Base-by-base conservation (phyloP, 2,113 vertebrate genomes). In the Lepus timidus region DNA sequence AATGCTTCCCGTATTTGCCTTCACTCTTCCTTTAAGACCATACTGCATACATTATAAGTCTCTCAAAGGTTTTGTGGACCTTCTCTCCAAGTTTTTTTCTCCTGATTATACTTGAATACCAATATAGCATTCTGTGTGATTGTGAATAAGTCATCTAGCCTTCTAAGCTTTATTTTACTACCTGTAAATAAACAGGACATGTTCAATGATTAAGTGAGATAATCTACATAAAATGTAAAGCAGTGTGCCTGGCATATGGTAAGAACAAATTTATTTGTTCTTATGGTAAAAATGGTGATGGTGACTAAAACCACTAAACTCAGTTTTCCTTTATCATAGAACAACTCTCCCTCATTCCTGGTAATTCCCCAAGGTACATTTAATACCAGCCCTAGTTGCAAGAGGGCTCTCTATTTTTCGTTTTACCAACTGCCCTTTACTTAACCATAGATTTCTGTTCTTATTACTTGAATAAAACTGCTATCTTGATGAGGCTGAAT, bases 121-220 rank as follows among this genome's bases (percentile, higher is more conserved):
- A 68, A 67, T 81, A 67, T 29, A 67, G 64, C 44, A 31, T 27
- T 22, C 16, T 71, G 9, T 20, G 12, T 71, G 20, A 93, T 7
- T 83, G n/a, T 89, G 61, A 85, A 68, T 80, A 92, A 52, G 9
- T 91, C 39, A 91, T 33, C 51, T 25, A 82, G 33, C 14, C 2
- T 96, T 70, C 20, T 65, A 13, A 86, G 39, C n/a, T 85, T 33
- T 23, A 81, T 80, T 75, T 86, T 86, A 22, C 25, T 61, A 27
- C 61, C 12, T 80, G 14, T 68, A 84, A 93, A 91, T 31, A 93
- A 78, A 64, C 29, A 74, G 9, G 33, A 75, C 73, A 81, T 7
- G 88, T 91, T 91, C 5, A 78, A 85, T 8, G 39, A 76, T 71
- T 52, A 89, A 82, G 17, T 84, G 70, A 89, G 49, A 75, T 76